Evolutionary conservation across 2,888 invertebrate species (phyloP).

Genomic region (Lamellibrachia satsuma): DNA sequence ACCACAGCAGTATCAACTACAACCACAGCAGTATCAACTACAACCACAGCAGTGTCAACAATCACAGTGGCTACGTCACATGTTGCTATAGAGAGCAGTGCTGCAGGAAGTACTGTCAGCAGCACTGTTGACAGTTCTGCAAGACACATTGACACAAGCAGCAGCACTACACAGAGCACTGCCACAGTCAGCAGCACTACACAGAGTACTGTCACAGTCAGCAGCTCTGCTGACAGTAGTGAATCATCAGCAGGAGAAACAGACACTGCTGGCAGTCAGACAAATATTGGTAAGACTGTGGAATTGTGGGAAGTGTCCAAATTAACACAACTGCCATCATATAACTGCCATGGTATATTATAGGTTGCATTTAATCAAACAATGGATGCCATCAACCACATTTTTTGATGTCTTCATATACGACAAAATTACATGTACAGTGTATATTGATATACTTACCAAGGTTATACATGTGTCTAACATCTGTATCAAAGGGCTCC

Average conservation of each 20-base stretch:
- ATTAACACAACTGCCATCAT: too few relatives aligned
- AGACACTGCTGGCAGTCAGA: not conserved
- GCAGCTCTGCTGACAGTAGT: not conserved
- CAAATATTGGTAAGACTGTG: too few relatives aligned
- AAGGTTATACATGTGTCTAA: too few relatives aligned
- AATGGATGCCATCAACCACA: not conserved
- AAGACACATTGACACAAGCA: not conserved
- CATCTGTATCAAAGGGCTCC: too few relatives aligned
- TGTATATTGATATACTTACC: too few relatives aligned
- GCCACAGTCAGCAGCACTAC: not conserved
- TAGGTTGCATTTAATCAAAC: not conserved
- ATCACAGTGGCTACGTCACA: not conserved
- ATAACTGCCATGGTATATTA: not conserved
- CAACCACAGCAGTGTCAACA: not conserved
- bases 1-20: not conserved
- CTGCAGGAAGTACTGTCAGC: not conserved
- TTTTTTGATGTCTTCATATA: not conserved
- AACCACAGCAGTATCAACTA: not conserved
- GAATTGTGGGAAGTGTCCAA: too few relatives aligned
- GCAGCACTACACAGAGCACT: too few relatives aligned
- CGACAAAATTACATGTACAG: not conserved
- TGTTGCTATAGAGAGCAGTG: not conserved
- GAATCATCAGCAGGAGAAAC: not conserved
- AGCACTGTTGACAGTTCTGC: not conserved
- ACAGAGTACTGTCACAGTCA: not conserved